Evolutionary conservation across 2,797 vertebrate species (phyloP), one percentile per base, ranked within the genome.

Genomic region (Ctenochaetus hawaiiensis): DNA sequence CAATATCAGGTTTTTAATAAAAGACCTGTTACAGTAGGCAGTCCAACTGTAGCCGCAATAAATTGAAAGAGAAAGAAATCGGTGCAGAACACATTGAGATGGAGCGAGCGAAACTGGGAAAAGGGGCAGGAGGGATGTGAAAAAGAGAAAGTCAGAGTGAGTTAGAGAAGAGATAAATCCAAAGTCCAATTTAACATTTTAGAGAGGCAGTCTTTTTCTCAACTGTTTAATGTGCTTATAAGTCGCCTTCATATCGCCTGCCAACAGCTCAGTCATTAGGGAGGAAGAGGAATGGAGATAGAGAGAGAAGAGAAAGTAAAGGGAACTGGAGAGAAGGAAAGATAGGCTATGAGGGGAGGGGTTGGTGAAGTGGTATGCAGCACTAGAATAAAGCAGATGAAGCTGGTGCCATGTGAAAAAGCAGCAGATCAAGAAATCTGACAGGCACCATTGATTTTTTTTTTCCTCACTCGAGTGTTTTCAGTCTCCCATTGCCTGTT

Each of bases 241-340:
- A 74, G 65, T 18, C 0, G 43, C 72, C 72, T 69, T 81, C 65
- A 39, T 76, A 72, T 87, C 26, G 70, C 77, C 80, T 86, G 84
- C 81, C 87, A 89, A 83, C 78, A 77, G 89, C 78, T 77, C 81
- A 60, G 87, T 81, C 90, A 81, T 91, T 84, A 91, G 84, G 81
- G 77, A 80, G 63, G 45, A 75, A 56, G 54, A 81, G 23, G 44
- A 67, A 74, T 62, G 57, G n/a, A 59, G 81, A 51, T 37, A 56
- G 51, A 26, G 16, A 30, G 45, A n/a, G 67, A 43, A 2, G 22
- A 57, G 39, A 68, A 45, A 58, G 60, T 4, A 7, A 58, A 34
- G 44, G 45, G 58, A 65, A 22, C 20, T 20, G 49, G 23, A 64
- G 83, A 68, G 72, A 59, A 51, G 61, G 52, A 41, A 68, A 4